A percentile compares a stretch with the other conserved stretches of the same genome.
Conservation (phyloP, 1,140 invertebrate genomes). For the Aleiodes sp. region DNA sequence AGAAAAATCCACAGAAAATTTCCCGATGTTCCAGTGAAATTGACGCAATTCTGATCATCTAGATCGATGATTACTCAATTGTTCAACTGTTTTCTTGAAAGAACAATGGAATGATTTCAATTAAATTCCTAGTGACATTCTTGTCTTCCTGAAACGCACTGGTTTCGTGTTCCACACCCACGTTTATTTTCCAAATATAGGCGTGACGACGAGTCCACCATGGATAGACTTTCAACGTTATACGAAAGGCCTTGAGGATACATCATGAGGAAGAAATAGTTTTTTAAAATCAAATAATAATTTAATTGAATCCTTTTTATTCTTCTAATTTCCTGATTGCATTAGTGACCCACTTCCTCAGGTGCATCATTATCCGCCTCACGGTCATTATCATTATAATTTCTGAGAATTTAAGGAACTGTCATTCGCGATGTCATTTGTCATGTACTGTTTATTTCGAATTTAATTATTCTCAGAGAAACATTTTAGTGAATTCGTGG, state of each 20-base stretch:
- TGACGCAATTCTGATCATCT: too few relatives aligned
- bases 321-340: too few relatives aligned
- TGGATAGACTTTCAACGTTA: conserved; percentile 14
- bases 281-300: background rate
- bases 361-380: conserved; percentile 24
- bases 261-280: conserved; percentile 1
- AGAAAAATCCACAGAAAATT: too few relatives aligned
- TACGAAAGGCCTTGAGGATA: background rate
- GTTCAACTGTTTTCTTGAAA: background rate
- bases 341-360: conserved; percentile 17
- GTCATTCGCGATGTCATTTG: background rate
- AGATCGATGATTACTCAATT: background rate
- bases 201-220: conserved; percentile 25
- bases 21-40: too few relatives aligned
- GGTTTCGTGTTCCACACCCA: conserved; percentile 17
- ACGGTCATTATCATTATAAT: conserved; percentile 21
- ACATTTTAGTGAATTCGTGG: too few relatives aligned
- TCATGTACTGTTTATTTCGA: conserved; percentile 7
- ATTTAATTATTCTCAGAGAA: too few relatives aligned
- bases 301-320: background rate
- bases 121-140: conserved; percentile 21
- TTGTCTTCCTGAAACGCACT: background rate
- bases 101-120: too few relatives aligned
- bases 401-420: background rate
- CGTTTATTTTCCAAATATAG: conserved; percentile 30